These are phyloP conservation scores for Potamarius usumacintae DNA, from an alignment of 2,113 vertebrate species.

Conservation along the genomic window DNA sequence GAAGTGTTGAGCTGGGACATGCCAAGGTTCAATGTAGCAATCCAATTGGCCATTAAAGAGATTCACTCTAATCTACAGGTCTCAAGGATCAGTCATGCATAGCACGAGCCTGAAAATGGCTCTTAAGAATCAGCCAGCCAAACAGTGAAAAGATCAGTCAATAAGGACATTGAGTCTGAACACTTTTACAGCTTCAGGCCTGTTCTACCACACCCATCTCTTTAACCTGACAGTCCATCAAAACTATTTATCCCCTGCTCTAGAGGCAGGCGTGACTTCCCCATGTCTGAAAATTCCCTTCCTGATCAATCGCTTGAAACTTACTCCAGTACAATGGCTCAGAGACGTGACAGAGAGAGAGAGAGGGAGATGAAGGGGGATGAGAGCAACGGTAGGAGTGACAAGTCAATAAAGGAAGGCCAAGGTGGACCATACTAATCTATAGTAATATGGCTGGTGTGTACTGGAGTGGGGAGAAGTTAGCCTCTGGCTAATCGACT, in stretches of 20 bases:
- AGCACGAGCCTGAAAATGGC: slow-evolving; percentile 30
- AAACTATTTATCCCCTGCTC: slow-evolving; percentile 27
- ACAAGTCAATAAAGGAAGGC: slow-evolving; percentile 43
- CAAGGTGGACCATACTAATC: slow-evolving; percentile 33
- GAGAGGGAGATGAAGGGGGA: slow-evolving; percentile 16
- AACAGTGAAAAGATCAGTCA: slow-evolving; percentile 35
- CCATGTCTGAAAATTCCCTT: not conserved
- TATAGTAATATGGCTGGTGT: slow-evolving; percentile 37
- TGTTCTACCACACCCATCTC: slow-evolving; percentile 31
- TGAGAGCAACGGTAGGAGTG: not conserved
- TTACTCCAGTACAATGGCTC: slow-evolving; percentile 15
- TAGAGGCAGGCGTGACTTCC: not conserved
- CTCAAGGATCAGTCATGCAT: slow-evolving; percentile 34
- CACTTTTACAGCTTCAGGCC: slow-evolving; percentile 21
- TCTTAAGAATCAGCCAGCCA: slow-evolving; percentile 12
- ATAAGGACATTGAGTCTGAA: slow-evolving; percentile 6
- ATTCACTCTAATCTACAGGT: slow-evolving; percentile 21
- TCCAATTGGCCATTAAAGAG: slow-evolving; percentile 16
- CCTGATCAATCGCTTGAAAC: slow-evolving; percentile 3
- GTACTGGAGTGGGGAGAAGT: slow-evolving; percentile 18
- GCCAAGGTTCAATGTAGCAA: slow-evolving; percentile 18
- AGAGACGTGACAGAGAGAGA: not conserved
- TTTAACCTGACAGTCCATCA: slow-evolving; percentile 34
- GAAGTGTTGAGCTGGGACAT: slow-evolving; percentile 4
- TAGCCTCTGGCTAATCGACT: slow-evolving; percentile 48